Evolutionary conservation across 2,888 invertebrate genomes (phyloP).

Genomic region (Uloborus plumipes): DNA sequence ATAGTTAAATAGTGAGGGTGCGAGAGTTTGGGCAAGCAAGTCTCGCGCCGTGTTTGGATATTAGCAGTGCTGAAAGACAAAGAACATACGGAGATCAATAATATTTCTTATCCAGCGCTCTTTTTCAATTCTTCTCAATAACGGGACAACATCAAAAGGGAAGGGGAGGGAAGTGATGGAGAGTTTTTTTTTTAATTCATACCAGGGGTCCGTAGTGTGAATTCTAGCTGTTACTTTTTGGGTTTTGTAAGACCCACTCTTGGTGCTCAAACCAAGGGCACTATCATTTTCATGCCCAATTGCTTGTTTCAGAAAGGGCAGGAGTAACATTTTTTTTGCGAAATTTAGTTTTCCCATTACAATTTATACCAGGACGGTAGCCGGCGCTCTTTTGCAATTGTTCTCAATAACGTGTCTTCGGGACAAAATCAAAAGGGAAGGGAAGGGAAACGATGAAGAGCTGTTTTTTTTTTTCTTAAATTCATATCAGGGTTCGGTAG

Average conservation of each 20-base stretch:
- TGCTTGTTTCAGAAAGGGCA: too few species aligned
- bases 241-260: neutral
- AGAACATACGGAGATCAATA: conserved; percentile 48
- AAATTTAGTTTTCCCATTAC: too few species aligned
- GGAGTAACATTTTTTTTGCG: too few species aligned
- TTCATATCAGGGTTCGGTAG: too few species aligned
- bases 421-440: too few species aligned
- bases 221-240: conserved; percentile 6
- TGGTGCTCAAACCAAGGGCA: too few species aligned
- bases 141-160: conserved; percentile 39
- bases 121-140: conserved; percentile 42
- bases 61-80: conserved; percentile 57
- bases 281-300: too few species aligned
- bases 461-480: too few species aligned
- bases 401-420: too few species aligned
- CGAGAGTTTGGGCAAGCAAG: conserved; percentile 44
- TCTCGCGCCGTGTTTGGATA: conserved; percentile 48
- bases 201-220: neutral
- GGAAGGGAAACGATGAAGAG: too few species aligned
- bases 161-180: conserved; percentile 22
- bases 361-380: too few species aligned
- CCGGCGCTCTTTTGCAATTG: too few species aligned
- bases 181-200: conserved; percentile 23
- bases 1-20: conserved; percentile 58
- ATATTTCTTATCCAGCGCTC: conserved; percentile 41